Evolutionary conservation across 2,113 vertebrate genomes (phyloP), one percentile per base, ranked within the genome.

Genomic region (Ivindomyrus marchei): DNA sequence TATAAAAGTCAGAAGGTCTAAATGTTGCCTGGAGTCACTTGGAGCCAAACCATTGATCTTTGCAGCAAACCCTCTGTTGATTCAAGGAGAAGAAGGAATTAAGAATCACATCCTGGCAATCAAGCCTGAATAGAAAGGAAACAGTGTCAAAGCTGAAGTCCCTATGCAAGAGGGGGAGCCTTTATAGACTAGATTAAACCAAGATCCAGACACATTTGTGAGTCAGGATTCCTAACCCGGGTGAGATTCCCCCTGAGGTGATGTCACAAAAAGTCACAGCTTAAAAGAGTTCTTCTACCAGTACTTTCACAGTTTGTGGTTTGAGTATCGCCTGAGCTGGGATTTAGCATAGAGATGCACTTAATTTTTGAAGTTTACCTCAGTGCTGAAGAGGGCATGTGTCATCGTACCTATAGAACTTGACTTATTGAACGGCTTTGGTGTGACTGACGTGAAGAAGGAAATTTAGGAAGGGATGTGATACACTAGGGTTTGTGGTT

Each of bases 71-170:
- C 91, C 88, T 46, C 52, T 42, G 89, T 89, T 90, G 85, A 86
- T 91, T 93, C 90, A 88, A 62, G 88, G 85, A 87, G 39, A n/a
- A 50, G 80, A 86, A 42, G 88, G 90, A 91, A 91, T 92, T 91
- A 92, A 89, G 88, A 90, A 92, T 93, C 89, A 92, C 24, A 27
- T 58, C 88, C 70, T 92, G 93, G 92, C 94, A 93, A 89, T 92
- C 92, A 90, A 89, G 91, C 89, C 94, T 92, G 93, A 87, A 85
- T 86, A 88, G 91, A 91, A 89, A 50, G 90, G 91, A 89, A 90
- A 87, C 92, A 77, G 92, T 94, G 94, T 94, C 92, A 90, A 91
- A 84, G 89, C 91, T 92, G 90, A 85, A 62, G 77, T 49, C 45
- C 17, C 19, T 77, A 77, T 89, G 90, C 70, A 77, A 19, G 31